A percentile compares a stretch with the other conserved stretches of the same genome.
phyloP scores from a whole-genome alignment of 2,888 invertebrate species.

The Drosophila prostipennis region DNA sequence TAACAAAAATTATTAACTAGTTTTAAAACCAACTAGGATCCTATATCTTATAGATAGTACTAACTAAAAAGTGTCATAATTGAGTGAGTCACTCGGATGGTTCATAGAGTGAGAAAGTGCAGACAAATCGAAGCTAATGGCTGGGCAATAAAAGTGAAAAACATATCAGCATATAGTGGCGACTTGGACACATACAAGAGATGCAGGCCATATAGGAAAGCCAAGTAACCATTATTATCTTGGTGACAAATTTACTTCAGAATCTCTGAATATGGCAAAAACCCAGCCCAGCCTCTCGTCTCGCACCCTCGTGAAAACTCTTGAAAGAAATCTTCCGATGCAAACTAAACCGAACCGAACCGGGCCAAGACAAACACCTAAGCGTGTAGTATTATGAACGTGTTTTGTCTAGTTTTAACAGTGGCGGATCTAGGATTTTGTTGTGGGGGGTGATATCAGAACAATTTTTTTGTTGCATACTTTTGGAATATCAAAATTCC shows the following conservation, averaged over 20 bases:
- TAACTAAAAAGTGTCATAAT: too few species aligned
- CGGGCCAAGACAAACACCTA: slow-evolving; percentile 52
- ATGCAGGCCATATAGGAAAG: slow-evolving; percentile 8
- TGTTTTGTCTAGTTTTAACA: slow-evolving; percentile 76
- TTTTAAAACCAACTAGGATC: too few species aligned
- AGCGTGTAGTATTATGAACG: slow-evolving; percentile 56
- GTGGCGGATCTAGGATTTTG: too few species aligned
- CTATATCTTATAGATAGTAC: too few species aligned
- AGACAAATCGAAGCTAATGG: slow-evolving; percentile 3
- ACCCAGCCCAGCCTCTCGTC: not conserved
- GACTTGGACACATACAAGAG: not conserved
- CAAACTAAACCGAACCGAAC: slow-evolving; percentile 12
- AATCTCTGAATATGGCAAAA: slow-evolving; percentile 14
- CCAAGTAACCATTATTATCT: slow-evolving; percentile 11
- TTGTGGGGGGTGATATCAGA: too few species aligned
- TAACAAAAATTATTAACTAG: too few species aligned
- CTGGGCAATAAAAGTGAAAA: not conserved
- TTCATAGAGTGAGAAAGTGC: not conserved
- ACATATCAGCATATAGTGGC: slow-evolving; percentile 7
- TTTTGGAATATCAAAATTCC: too few species aligned
- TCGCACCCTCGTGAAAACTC: not conserved
- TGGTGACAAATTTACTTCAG: slow-evolving; percentile 12
- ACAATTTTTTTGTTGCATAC: too few species aligned
- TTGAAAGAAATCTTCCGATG: slow-evolving; percentile 31
- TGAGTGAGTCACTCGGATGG: slow-evolving; percentile 4